A percentile compares a stretch with the other conserved stretches of the same genome.
Conservation (phyloP, 2,888 invertebrate species). For the Heliconius sara region DNA sequence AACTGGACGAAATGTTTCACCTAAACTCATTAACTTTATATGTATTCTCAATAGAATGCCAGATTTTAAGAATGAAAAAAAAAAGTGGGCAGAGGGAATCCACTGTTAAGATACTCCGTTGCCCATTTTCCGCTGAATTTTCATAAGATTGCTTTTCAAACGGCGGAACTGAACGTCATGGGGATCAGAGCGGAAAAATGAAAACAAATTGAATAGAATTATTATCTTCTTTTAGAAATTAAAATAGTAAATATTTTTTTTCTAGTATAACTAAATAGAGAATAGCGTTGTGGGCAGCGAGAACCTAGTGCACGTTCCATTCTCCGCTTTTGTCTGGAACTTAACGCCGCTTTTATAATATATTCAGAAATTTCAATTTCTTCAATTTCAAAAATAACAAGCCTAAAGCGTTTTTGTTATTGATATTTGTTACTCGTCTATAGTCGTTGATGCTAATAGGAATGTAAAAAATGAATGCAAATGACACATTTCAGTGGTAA, state of each 20-base stretch:
- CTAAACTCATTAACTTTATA: neutral
- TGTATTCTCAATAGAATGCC: neutral
- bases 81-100: too few relatives aligned
- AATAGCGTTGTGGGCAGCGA: too few relatives aligned
- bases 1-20: slow-evolving; percentile 7
- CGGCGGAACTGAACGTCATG: neutral
- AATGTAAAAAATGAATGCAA: neutral
- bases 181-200: too few relatives aligned
- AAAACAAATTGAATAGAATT: too few relatives aligned
- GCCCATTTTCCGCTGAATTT: neutral
- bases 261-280: too few relatives aligned
- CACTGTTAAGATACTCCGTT: neutral
- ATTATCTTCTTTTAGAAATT: too few relatives aligned
- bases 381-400: neutral
- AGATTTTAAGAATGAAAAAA: neutral
- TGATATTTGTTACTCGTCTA: neutral
- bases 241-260: too few relatives aligned
- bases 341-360: too few relatives aligned
- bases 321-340: too few relatives aligned
- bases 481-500: slow-evolving; percentile 3
- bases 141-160: neutral
- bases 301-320: too few relatives aligned
- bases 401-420: neutral
- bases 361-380: too few relatives aligned
- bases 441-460: neutral